Conservation (phyloP, 2,888 invertebrate genomes). For the Polydrusus pterygomalis region DNA sequence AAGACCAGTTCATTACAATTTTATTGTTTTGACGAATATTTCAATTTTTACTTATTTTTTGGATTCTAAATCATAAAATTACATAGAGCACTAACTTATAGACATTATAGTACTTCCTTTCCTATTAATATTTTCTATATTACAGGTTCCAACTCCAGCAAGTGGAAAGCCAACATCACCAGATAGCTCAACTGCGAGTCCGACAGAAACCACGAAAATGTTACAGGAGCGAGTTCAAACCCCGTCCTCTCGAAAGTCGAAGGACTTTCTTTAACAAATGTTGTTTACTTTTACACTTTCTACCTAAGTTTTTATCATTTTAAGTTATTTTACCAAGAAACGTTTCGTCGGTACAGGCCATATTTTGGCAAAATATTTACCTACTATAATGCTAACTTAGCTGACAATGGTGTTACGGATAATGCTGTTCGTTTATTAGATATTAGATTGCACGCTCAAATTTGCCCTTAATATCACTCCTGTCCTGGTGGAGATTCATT, state of each 20-base stretch:
- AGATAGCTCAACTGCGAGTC: constrained; percentile 72
- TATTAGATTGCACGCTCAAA: not conserved
- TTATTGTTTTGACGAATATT: no score
- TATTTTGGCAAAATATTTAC: not conserved
- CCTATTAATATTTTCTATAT: not conserved
- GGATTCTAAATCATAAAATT: no score
- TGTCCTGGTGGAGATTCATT: no score
- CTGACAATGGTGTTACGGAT: not conserved
- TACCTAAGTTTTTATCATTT: not conserved
- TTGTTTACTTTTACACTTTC: constrained; percentile 31
- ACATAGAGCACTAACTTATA: no score
- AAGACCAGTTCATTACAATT: no score
- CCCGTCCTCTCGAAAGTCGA: constrained; percentile 71
- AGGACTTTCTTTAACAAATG: constrained; percentile 68
- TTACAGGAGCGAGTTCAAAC: constrained; percentile 70
- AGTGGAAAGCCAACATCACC: constrained; percentile 68
- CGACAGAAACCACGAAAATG: constrained; percentile 76
- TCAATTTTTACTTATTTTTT: no score
- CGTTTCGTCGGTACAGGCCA: no score
- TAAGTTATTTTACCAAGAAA: no score
- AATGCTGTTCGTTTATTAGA: not conserved
- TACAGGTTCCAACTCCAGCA: constrained; percentile 60
- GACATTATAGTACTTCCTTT: no score
- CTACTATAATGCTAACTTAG: not conserved
- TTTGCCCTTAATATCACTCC: no score